Conservation (phyloP, 30 jellyfish, hydroid and myxozoan species). For the Aurelia sp. region DNA sequence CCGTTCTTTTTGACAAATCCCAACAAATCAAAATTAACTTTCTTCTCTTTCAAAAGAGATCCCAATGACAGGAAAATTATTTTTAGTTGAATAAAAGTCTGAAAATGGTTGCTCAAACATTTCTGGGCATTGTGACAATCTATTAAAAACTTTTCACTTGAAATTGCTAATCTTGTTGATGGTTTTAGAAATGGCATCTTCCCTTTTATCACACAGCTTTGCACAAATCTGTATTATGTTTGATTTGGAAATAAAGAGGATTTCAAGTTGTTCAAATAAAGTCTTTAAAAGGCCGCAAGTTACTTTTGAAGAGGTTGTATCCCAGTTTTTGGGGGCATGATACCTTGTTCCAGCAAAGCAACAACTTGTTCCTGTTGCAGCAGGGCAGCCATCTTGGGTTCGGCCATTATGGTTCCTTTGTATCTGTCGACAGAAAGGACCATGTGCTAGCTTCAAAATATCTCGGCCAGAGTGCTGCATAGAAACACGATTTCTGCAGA, state of each 20-base stretch:
- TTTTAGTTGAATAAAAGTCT: not conserved
- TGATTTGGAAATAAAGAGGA: not conserved
- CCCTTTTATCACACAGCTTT: not conserved
- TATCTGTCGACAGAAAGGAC: not conserved
- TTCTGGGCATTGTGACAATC: not conserved
- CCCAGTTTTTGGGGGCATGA: constrained; percentile 1
- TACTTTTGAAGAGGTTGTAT: not conserved
- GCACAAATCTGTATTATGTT: not conserved
- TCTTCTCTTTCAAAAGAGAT: not conserved
- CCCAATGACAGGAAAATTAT: not conserved
- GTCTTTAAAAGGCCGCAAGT: not conserved
- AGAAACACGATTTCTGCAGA: not conserved
- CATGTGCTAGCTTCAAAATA: not conserved
- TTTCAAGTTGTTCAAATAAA: not conserved
- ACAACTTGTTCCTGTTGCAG: not conserved
- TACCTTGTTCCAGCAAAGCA: not conserved
- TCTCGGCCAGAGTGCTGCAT: not conserved
- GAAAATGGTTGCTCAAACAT: not conserved
- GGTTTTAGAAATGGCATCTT: not conserved
- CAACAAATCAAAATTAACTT: not conserved
- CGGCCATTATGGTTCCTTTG: constrained; percentile 6
- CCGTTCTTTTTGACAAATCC: not conserved
- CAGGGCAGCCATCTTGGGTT: not conserved
- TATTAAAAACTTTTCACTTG: not conserved
- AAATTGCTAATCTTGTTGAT: not conserved